Evolutionary conservation across 2,113 vertebrate genomes (phyloP).

Genomic region (Ceyx cyanopectus): DNA sequence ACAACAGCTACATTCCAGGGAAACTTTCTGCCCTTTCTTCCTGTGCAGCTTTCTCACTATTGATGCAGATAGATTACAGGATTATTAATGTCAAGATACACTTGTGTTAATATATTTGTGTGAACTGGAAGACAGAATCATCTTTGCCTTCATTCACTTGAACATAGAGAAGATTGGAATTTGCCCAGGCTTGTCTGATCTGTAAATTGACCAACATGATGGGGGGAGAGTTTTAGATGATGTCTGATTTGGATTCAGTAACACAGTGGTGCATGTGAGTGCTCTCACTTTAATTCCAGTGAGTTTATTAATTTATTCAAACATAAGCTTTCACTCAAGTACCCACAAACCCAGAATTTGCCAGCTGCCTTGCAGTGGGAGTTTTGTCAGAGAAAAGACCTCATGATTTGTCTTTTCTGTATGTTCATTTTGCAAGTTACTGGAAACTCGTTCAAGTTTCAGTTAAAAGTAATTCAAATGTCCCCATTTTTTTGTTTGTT

Average conservation of each 20-base stretch:
- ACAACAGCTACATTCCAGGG: background rate
- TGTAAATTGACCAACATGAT: background rate
- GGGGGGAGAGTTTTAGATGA: background rate
- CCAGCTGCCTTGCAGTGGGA: background rate
- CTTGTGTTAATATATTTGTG: background rate
- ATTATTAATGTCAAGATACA: background rate
- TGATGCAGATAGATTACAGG: background rate
- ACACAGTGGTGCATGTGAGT: background rate
- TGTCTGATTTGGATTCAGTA: background rate
- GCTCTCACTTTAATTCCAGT: background rate
- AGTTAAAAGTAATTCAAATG: background rate
- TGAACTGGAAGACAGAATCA: background rate
- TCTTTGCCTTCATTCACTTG: background rate
- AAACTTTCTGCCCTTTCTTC: background rate
- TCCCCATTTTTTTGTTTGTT: background rate
- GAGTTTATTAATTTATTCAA: background rate
- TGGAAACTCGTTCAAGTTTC: background rate
- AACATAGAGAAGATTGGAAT: background rate
- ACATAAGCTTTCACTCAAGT: background rate
- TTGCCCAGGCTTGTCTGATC: background rate
- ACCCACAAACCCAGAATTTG: background rate
- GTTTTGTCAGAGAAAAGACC: background rate
- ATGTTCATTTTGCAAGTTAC: background rate
- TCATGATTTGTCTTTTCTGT: background rate
- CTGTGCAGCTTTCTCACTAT: background rate